These are phyloP conservation scores for Nomada ruficornis DNA, from an alignment of 2,888 invertebrate genomes.

Conservation along the genomic window DNA sequence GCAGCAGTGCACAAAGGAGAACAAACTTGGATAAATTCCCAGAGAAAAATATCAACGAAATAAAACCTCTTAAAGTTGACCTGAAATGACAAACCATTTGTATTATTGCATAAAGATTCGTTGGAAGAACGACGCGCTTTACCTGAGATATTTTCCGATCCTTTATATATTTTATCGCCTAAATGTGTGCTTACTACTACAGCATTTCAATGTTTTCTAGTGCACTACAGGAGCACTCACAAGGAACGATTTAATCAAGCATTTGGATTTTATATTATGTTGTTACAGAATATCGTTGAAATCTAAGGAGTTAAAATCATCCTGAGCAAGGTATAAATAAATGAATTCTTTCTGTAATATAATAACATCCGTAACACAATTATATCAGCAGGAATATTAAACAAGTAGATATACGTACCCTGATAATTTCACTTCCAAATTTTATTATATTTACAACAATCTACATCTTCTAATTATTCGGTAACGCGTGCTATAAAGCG, in stretches of 20 bases:
- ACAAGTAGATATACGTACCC: no score
- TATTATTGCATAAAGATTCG: neutral
- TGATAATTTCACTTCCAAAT: no score
- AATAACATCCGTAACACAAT: neutral
- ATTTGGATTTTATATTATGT: no score
- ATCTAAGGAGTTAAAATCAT: no score
- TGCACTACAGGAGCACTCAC: no score
- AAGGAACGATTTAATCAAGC: no score
- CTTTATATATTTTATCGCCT: neutral
- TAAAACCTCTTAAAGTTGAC: conserved; percentile 14
- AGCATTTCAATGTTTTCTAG: no score
- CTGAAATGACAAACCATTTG: neutral
- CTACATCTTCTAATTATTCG: no score
- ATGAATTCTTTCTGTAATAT: neutral
- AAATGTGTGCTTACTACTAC: no score
- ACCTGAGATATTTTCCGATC: neutral
- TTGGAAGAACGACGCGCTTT: neutral
- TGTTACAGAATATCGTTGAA: no score
- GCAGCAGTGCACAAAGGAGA: conserved; percentile 34
- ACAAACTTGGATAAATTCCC: conserved; percentile 31
- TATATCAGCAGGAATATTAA: neutral
- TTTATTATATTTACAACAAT: no score
- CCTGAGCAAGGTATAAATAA: neutral
- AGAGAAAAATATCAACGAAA: neutral
- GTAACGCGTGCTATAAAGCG: no score